Evolutionary conservation across 2,113 vertebrate genomes (phyloP).

Genomic region (Platichthys flesus): DNA sequence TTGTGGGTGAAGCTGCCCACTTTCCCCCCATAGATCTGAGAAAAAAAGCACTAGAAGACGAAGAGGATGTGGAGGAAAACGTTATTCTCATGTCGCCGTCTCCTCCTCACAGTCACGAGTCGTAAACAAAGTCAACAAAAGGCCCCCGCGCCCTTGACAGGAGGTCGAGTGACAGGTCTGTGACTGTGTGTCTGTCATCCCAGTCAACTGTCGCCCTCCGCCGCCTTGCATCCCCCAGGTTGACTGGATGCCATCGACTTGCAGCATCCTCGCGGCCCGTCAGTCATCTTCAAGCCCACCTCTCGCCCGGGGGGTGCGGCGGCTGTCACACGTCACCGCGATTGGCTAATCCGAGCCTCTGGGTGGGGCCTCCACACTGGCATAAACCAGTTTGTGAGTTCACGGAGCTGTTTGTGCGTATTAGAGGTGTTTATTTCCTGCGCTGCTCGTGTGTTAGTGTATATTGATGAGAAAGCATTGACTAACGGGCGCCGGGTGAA

Average conservation of each 20-base stretch:
- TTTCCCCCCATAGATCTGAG: too few relatives aligned
- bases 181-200: constrained; percentile 55
- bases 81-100: not conserved
- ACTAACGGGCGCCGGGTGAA: constrained; percentile 20
- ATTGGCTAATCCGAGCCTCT: constrained; percentile 65
- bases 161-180: constrained; percentile 61
- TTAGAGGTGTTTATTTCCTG: not conserved
- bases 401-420: constrained; percentile 4
- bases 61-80: too few relatives aligned
- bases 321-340: constrained; percentile 57
- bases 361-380: constrained; percentile 17
- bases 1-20: not conserved
- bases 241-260: constrained; percentile 50
- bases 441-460: not conserved
- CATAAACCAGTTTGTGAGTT: constrained; percentile 10
- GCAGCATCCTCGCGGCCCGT: constrained; percentile 48
- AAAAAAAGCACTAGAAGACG: too few relatives aligned
- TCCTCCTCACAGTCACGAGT: not conserved
- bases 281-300: constrained; percentile 61
- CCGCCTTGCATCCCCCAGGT: constrained; percentile 35
- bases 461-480: constrained; percentile 1
- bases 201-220: constrained; percentile 36
- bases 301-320: constrained; percentile 20
- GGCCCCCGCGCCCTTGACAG: constrained; percentile 53
- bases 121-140: constrained; percentile 46